Base-by-base conservation (phyloP, 2,888 invertebrate genomes). In the Eubasilissa splendida region DNA sequence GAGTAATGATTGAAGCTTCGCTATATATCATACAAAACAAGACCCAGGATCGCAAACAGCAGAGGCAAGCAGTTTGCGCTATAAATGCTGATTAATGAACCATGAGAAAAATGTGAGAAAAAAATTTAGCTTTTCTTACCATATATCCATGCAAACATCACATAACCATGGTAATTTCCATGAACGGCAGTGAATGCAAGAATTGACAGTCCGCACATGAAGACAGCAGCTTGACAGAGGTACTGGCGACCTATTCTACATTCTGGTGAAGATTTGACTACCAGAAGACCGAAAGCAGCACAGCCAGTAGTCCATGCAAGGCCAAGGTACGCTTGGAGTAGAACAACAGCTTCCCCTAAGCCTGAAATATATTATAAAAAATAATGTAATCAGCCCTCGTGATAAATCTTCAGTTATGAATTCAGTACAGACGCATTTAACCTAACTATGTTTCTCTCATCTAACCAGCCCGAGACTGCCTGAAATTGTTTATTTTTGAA, bases 201-300 rank as follows among this genome's bases (percentile, higher is more conserved):
- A 65, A 95, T 95, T 71, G 95, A 94, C 63, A 96, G 88, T 4
- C 93, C 95, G 86, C 95, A 95, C 86, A 95, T 94, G 86, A 96
- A 94, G 59, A 95, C 93, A 0, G 95, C 95, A 0, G 95, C 94
- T 87, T 95, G 94, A 77, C 95, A 95, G 63, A 97, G 91, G 88
- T 96, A 96, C 87, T 96, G 96, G 76, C 96, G 91, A 0, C 96
- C 96, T 80, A 97, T 96, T 73, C 96, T 92, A 87, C 96, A 97
- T 86, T 96, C 96, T 14, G 94, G 94, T 65, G 94, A 95, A 11
- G 82, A 95, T 86, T 95, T 94, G 3, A 96, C 93, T n/a, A 96
- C 95, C 75, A 97, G 90, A 79, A 95, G 91, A 54, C 96, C 96
- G 86, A 96, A 96, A 0, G 94, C 93, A 4, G 93, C 92, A 86